Evolutionary conservation across 2,888 invertebrate genomes (phyloP), one percentile per base, ranked within the genome.

Genomic region (Amblyteles armatorius): DNA sequence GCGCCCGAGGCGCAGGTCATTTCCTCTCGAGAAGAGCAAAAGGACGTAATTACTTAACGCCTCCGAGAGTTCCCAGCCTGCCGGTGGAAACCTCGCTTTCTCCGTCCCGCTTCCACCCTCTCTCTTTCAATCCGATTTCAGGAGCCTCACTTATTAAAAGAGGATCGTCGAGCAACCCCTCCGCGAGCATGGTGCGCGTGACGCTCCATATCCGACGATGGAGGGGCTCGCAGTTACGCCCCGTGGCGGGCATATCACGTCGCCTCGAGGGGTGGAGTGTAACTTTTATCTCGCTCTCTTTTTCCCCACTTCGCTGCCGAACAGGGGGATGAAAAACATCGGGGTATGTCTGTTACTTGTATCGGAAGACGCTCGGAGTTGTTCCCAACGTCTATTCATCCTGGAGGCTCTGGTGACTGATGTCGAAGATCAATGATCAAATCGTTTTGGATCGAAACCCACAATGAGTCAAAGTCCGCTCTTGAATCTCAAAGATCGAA

Each of bases 1-100:
- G 83, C 73, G 82, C 87, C 74, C 79, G 86, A 87, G 86, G 85
- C 86, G 85, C 89, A 90, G 91, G 92, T 92, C 92, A 93, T 93
- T 93, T 93, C 91, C 92, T 92, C 89, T 89, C 91, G 91, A 90
- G 92, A 92, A 92, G 92, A 94, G 93, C 40, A 93, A 93, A 93
- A 93, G 85, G 93, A 93, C 92, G 93, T 94, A 94, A 94, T 94
- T 94, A 94, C 94, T 94, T 94, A 94, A 94, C 94, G 93, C 93
- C 93, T 93, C 90, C 89, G 90, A 92, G 91, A 85, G 72, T 73
- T 79, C 72, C 76, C 68, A 87, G 50, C 48, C 63, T 57, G 60
- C 55, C 29, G 69, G 29, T 69, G 57, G 60, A 79, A 57, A n/a
- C 44, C 63, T 68, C 90, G 86, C 88, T 57, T 84, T 50, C 44